A percentile compares a stretch with the other conserved stretches of the same genome.
phyloP scores from a whole-genome alignment of 2,797 vertebrate genomes.

The Anas flavirostris region DNA sequence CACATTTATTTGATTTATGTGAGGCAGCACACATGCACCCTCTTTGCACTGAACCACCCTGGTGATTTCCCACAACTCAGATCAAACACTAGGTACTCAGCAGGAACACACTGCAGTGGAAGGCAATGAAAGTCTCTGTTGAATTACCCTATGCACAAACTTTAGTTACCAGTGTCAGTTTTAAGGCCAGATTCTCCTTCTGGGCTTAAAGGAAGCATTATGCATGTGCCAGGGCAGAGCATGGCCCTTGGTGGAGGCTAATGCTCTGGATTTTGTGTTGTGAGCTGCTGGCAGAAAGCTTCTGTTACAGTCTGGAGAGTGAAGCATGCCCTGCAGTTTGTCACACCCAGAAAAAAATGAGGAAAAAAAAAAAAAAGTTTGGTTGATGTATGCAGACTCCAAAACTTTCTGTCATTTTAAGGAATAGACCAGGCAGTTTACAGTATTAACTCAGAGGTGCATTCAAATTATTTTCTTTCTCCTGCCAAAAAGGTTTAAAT shows the following conservation, averaged over 20 bases:
- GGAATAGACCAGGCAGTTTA: not conserved
- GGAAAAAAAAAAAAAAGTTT: not conserved
- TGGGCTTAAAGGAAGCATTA: not conserved
- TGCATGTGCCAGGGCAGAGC: not conserved
- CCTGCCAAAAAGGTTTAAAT: not conserved
- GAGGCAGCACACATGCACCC: not conserved
- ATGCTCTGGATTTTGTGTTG: not conserved
- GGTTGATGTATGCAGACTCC: not conserved
- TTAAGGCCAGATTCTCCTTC: slow-evolving; percentile 10
- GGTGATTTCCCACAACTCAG: not conserved
- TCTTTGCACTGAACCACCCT: not conserved
- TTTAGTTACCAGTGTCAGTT: not conserved
- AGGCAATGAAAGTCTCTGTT: not conserved
- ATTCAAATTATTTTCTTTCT: slow-evolving; percentile 48
- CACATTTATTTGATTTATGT: not conserved
- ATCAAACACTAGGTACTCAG: not conserved
- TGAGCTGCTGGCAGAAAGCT: not conserved
- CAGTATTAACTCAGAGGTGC: slow-evolving; percentile 27
- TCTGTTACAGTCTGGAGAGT: not conserved
- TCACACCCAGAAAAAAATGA: not conserved
- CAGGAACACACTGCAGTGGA: not conserved
- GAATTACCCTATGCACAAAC: not conserved
- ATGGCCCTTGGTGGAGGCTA: not conserved
- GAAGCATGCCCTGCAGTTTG: not conserved
- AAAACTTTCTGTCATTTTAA: slow-evolving; percentile 31